Evolutionary conservation across 2,888 invertebrate species (phyloP).

Genomic region (Drosophila putrida): DNA sequence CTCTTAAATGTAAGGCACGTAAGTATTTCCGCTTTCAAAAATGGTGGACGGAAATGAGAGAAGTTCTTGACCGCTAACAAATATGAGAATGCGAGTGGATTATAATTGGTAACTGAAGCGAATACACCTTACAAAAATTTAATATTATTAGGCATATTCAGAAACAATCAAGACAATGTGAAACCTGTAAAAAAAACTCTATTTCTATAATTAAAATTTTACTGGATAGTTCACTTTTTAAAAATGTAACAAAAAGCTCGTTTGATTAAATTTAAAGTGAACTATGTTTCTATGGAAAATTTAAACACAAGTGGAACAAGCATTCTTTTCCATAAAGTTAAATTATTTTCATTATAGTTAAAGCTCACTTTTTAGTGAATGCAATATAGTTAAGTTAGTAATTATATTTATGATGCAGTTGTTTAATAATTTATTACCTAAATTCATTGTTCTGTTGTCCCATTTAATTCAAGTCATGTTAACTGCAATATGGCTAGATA

Average conservation of each 20-base stretch:
- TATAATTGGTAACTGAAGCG: constrained; percentile 18
- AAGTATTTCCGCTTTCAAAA: constrained; percentile 42
- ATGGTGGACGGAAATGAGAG: constrained; percentile 42
- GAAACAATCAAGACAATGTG: neutral
- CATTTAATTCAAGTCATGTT: neutral
- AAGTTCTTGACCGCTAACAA: constrained; percentile 15
- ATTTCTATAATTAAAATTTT: too few relatives aligned
- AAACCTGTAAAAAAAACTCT: too few relatives aligned
- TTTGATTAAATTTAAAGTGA: too few relatives aligned
- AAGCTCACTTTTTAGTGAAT: neutral
- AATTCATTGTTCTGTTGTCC: neutral
- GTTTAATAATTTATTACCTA: neutral
- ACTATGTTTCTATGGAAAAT: neutral
- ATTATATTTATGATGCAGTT: neutral
- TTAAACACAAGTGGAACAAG: neutral
- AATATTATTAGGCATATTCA: neutral
- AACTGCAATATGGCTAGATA: neutral
- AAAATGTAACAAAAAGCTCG: too few relatives aligned
- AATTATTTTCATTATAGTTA: neutral
- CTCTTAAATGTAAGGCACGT: constrained; percentile 2
- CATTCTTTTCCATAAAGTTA: neutral
- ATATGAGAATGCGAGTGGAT: constrained; percentile 2
- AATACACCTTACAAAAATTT: constrained; percentile 4
- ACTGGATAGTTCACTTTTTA: too few relatives aligned
- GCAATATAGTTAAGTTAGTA: neutral